Evolutionary conservation across 2,888 invertebrate genomes (phyloP).

Genomic region (Ashinkailepas kermadecensis): DNA sequence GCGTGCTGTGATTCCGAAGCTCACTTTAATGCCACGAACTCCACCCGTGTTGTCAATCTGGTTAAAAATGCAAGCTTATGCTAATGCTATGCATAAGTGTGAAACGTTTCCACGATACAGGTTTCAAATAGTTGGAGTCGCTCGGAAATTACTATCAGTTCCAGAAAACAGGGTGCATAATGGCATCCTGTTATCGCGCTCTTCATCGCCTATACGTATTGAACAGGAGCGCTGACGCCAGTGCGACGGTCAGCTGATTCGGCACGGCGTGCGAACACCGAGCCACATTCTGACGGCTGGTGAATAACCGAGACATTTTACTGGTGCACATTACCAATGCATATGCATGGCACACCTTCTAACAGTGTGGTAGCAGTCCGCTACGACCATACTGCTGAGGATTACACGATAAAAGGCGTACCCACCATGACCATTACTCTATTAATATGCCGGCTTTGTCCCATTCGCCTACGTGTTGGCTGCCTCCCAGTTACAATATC

Average conservation of each 20-base stretch:
- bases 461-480: neutral
- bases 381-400: neutral
- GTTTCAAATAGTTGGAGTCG: too few species aligned
- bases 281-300: too few species aligned
- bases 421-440: neutral
- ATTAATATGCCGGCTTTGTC: slow-evolving; percentile 16
- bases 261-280: neutral
- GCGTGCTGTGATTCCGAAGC: too few species aligned
- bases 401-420: slow-evolving; percentile 12
- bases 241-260: neutral
- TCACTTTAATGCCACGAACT: too few species aligned
- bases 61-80: too few species aligned
- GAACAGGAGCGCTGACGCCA: neutral
- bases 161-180: too few species aligned
- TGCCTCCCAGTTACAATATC: slow-evolving; percentile 7
- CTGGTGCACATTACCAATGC: neutral
- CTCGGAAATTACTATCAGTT: too few species aligned
- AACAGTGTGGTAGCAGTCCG: neutral
- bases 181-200: neutral
- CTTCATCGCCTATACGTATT: neutral
- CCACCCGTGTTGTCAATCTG: too few species aligned
- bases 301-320: too few species aligned
- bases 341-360: neutral
- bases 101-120: too few species aligned
- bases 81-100: too few species aligned